Percentiles rank a stretch among this genome's conserved stretches.
These are phyloP conservation scores for Cyanoderma ruficeps DNA, from an alignment of 2,113 vertebrate species.

Conservation along the genomic window DNA sequence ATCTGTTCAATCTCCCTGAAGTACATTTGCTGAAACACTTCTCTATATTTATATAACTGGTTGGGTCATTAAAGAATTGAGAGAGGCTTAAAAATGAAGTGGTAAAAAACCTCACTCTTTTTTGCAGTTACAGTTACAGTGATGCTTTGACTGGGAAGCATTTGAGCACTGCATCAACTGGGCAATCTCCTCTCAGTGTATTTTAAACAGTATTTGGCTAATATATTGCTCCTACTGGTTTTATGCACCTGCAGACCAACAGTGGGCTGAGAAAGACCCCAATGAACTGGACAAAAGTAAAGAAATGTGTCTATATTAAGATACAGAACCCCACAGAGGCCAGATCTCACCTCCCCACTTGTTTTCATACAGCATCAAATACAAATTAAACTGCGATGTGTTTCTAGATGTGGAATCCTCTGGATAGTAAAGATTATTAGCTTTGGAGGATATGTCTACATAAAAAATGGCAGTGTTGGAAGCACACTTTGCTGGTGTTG, in stretches of 20 bases:
- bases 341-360: background rate
- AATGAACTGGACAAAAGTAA: constrained; percentile 5
- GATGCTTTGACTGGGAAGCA: background rate
- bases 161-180: background rate
- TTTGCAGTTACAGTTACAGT: background rate
- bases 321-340: background rate
- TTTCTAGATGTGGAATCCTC: constrained; percentile 37
- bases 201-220: background rate
- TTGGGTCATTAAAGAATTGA: constrained; percentile 23
- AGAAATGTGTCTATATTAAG: constrained; percentile 19
- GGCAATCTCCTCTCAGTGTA: background rate
- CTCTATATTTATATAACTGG: background rate
- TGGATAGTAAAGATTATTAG: constrained; percentile 38
- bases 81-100: background rate
- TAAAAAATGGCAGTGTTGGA: background rate
- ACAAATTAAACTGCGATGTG: background rate
- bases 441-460: background rate
- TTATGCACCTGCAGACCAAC: background rate
- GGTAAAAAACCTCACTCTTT: background rate
- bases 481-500: background rate
- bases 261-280: background rate
- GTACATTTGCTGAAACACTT: background rate
- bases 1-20: constrained; percentile 5
- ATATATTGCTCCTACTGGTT: background rate
- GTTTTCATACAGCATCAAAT: background rate